Percentiles rank a stretch among this genome's conserved stretches.
Conservation (phyloP, 2,113 vertebrate species). For the Podocnemis expansa region DNA sequence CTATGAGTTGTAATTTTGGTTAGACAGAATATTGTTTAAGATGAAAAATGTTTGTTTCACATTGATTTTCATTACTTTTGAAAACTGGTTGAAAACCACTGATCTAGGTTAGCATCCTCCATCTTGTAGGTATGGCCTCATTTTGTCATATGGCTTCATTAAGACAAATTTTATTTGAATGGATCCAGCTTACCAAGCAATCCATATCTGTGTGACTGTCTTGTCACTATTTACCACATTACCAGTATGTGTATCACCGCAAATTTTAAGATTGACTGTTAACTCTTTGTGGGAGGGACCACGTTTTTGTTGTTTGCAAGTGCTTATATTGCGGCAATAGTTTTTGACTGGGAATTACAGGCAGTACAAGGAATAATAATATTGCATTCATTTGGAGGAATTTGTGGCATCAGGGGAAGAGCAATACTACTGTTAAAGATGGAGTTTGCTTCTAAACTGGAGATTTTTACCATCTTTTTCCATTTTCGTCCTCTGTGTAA, state of each 20-base stretch:
- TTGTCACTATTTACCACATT: not conserved
- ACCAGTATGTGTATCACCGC: not conserved
- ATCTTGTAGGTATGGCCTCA: not conserved
- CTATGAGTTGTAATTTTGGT: no score
- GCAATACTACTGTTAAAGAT: not conserved
- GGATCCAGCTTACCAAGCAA: not conserved
- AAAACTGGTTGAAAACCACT: no score
- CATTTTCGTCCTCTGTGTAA: not conserved
- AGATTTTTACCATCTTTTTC: rapidly evolving
- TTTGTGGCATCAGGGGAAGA: not conserved
- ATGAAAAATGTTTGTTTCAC: no score
- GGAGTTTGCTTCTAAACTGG: not conserved
- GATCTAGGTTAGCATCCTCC: not conserved
- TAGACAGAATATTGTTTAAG: no score
- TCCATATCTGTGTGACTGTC: not conserved
- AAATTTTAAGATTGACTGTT: not conserved
- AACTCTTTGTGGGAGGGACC: not conserved
- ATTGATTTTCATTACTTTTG: no score
- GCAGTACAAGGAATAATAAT: not conserved
- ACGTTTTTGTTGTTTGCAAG: not conserved
- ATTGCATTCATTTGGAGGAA: rapidly evolving
- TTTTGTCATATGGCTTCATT: not conserved
- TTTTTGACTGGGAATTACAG: not conserved
- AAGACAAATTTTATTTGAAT: not conserved
- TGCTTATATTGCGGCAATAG: not conserved